A percentile compares a stretch with the other conserved stretches of the same genome.
These are phyloP conservation scores for Psittacara wagleri DNA, from an alignment of 2,113 vertebrate species.

Conservation along the genomic window DNA sequence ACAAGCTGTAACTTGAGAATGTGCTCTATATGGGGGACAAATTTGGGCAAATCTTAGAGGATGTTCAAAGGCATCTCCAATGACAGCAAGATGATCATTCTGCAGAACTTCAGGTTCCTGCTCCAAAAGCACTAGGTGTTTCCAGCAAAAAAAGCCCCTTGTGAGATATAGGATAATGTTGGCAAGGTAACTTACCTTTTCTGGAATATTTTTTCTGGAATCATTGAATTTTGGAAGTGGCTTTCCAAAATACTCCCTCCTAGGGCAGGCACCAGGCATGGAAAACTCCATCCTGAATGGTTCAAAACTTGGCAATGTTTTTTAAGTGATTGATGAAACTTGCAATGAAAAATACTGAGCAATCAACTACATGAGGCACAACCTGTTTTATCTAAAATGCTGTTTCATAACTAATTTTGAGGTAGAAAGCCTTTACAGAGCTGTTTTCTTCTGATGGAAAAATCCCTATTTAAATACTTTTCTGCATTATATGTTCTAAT, in stretches of 20 bases:
- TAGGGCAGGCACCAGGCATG: background rate
- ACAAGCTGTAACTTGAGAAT: conserved; percentile 13
- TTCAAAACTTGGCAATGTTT: conserved; percentile 12
- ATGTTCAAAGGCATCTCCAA: background rate
- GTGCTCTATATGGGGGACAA: background rate
- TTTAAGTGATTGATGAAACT: background rate
- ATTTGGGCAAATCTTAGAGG: conserved; percentile 27
- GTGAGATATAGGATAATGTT: background rate
- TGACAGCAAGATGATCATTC: background rate
- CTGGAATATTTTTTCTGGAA: background rate
- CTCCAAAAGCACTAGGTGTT: background rate
- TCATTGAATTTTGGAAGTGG: background rate
- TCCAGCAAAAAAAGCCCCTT: background rate
- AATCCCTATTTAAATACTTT: background rate
- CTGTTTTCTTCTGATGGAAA: background rate
- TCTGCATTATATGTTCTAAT: background rate
- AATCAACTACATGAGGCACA: background rate
- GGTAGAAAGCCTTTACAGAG: conserved; percentile 1
- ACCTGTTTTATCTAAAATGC: background rate
- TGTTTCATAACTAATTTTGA: background rate
- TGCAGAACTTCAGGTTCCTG: background rate
- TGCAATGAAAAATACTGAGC: background rate
- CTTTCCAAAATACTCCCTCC: background rate
- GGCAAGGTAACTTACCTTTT: background rate
- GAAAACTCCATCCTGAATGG: background rate